Conservation (phyloP, 2,888 invertebrate species). For the Pachydiplax longipennis region DNA sequence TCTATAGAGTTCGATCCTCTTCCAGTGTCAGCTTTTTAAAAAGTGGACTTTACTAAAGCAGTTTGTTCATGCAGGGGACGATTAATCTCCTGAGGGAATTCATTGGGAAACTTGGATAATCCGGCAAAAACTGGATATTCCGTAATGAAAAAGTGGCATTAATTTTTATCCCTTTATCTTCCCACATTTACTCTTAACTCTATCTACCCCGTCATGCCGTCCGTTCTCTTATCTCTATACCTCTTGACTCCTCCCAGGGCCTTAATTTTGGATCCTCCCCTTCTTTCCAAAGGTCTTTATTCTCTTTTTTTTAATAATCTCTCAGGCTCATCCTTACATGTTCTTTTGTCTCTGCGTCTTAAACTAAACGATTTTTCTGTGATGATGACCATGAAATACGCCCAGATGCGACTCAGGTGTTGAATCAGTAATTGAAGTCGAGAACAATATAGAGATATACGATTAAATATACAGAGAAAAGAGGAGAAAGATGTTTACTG, state of each 20-base stretch:
- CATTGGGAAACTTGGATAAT: neutral
- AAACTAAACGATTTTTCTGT: no score
- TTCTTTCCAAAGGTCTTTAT: neutral
- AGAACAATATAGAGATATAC: no score
- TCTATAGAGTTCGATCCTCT: neutral
- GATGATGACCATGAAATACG: no score
- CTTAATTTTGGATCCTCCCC: neutral
- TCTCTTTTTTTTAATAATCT: neutral
- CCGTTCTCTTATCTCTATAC: neutral
- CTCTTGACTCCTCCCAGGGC: neutral
- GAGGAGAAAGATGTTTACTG: no score
- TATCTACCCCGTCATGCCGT: neutral
- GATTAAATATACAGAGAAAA: no score
- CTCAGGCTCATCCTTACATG: neutral
- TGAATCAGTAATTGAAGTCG: no score
- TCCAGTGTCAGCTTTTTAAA: neutral
- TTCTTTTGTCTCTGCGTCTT: neutral
- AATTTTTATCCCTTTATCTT: no score
- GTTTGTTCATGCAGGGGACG: neutral
- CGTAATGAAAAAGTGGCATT: neutral
- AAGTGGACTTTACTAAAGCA: neutral
- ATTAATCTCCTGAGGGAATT: conserved; percentile 19
- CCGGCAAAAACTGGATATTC: conserved; percentile 5
- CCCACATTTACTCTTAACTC: no score
- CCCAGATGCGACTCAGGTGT: no score